phyloP scores from a whole-genome alignment of 2,888 invertebrate species.

The Sinhomidia bicolor region DNA sequence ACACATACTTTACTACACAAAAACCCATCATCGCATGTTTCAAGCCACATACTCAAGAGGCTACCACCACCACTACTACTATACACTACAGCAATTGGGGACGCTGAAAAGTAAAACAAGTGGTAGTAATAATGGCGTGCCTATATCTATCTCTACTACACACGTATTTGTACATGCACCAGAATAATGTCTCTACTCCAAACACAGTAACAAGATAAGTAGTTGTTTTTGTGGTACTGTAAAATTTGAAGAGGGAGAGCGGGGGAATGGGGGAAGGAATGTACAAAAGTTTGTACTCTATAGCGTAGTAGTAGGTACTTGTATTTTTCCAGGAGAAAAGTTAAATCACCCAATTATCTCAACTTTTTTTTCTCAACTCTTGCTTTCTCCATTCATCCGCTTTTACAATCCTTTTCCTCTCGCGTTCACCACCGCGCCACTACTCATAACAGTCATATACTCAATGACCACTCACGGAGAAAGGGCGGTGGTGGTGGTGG shows the following conservation, averaged over 20 bases:
- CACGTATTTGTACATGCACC: no score
- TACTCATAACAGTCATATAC: no score
- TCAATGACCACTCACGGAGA: no score
- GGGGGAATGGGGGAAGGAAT: background rate
- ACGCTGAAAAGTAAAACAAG: no score
- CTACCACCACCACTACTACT: no score
- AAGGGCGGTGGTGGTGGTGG: background rate
- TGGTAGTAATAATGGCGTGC: no score
- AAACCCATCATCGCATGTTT: background rate
- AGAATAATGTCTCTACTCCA: no score
- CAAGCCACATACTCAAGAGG: no score
- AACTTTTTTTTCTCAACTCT: background rate
- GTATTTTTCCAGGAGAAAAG: background rate
- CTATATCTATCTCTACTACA: no score
- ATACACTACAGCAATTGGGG: no score
- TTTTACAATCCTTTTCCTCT: background rate
- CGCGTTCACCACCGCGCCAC: background rate
- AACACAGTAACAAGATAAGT: background rate
- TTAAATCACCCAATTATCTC: constrained; percentile 21
- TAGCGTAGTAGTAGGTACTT: background rate
- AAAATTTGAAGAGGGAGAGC: background rate
- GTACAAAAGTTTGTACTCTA: no score
- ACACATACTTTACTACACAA: background rate
- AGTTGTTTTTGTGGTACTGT: background rate
- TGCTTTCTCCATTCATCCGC: background rate